phyloP scores from a whole-genome alignment of 2,888 invertebrate species.

The Acronicta leporina region DNA sequence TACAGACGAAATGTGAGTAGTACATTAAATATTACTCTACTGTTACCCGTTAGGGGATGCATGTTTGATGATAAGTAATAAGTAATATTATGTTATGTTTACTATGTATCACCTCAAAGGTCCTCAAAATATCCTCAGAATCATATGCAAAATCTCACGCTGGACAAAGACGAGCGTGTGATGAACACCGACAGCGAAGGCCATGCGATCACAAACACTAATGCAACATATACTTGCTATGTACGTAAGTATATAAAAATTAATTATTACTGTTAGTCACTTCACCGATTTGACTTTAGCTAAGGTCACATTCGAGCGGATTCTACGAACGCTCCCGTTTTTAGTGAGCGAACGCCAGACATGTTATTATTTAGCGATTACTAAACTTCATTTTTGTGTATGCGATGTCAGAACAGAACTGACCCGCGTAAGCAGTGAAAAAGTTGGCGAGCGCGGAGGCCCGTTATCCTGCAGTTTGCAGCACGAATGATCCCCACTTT shows the following conservation, averaged over 20 bases:
- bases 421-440: constrained; percentile 38
- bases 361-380: constrained; percentile 79
- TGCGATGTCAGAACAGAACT: constrained; percentile 46
- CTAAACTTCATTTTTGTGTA: constrained; percentile 67
- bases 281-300: constrained; percentile 67
- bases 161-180: constrained; percentile 36
- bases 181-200: constrained; percentile 46
- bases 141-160: constrained; percentile 27
- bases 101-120: too few species aligned
- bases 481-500: constrained; percentile 16
- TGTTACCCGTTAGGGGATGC: too few species aligned
- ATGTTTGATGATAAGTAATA: too few species aligned
- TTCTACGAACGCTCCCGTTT: constrained; percentile 78
- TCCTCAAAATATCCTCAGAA: neutral
- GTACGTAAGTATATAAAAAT: constrained; percentile 48
- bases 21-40: too few species aligned
- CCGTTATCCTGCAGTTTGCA: constrained; percentile 47
- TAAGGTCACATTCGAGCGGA: constrained; percentile 75
- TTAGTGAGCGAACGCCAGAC: constrained; percentile 65
- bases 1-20: too few species aligned
- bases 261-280: constrained; percentile 60
- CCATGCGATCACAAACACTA: constrained; percentile 46
- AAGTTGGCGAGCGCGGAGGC: constrained; percentile 31
- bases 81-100: too few species aligned
- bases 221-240: constrained; percentile 32